Base-by-base conservation (phyloP, 2,797 vertebrate genomes). In the Sebastes jordani region DNA sequence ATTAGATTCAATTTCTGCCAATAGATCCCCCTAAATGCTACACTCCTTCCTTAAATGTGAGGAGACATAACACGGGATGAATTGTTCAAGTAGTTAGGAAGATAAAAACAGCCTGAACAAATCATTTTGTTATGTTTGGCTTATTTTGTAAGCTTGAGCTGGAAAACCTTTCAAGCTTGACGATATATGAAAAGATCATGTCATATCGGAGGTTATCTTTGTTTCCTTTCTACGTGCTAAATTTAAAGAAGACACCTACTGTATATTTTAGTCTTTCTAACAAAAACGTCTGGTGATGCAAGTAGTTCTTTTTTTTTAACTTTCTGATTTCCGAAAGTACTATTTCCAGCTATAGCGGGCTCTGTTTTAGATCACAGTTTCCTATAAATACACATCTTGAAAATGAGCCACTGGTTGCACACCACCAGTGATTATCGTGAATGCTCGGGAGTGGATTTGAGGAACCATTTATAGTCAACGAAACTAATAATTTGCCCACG, bases 391-490 rank as follows among this genome's bases (percentile, higher is more conserved):
- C 69, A 65, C 5, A 25, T 20, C 36, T 80, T 82, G 20, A 81
- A 77, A 77, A 78, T 52, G 16, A 83, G 79, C 27, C 71, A 71
- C 34, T 80, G 36, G 79, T 74, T 69, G 27, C n/a, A 63, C 74
- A 80, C 29, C 46, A 76, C 55, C 46, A 72, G 63, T 85, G 64
- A 86, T 82, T 87, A 79, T 60, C 54, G 29, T 75, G 65, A 78
- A 78, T 84, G 72, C 36, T 54, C 29, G 5, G 55, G 32, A 81
- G 56, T 29, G 14, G 62, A 79, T 81, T 81, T 34, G 38, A 61
- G 34, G 54, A 25, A 69, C 68, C 89, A 92, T 90, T 87, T 90
- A 81, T 86, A 84, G 88, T 59, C 29, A 22, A 5, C 64, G 60
- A 1, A 90, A 68, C 81, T 63, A 81, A 75, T 88, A 80, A 90